These are phyloP conservation scores for Drosophila meridionalis DNA, from an alignment of 2,888 invertebrate genomes.

Conservation along the genomic window DNA sequence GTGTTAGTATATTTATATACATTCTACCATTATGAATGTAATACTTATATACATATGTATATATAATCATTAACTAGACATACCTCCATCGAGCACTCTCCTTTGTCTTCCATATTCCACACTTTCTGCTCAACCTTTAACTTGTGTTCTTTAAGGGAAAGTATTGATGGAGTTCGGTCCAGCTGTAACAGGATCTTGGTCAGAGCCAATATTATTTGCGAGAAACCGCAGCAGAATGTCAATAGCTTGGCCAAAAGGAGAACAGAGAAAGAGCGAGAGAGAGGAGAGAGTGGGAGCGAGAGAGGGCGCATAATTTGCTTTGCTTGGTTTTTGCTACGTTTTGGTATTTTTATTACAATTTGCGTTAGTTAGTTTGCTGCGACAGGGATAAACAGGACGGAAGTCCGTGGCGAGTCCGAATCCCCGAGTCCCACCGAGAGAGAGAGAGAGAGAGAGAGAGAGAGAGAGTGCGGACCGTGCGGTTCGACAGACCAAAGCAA, in stretches of 20 bases:
- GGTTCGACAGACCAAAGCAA: slow-evolving; percentile 67
- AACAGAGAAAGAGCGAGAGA: not conserved
- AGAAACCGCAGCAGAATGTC: slow-evolving; percentile 67
- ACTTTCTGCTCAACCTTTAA: not conserved
- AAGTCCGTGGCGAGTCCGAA: slow-evolving; percentile 5
- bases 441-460: slow-evolving; percentile 19
- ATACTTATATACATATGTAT: not conserved
- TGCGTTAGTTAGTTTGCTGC: slow-evolving; percentile 66
- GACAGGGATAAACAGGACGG: slow-evolving; percentile 48
- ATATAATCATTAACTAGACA: not conserved
- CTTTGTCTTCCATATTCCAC: not conserved
- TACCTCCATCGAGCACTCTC: not conserved
- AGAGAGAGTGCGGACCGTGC: slow-evolving; percentile 36
- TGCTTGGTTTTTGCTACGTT: slow-evolving; percentile 78
- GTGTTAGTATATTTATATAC: not conserved
- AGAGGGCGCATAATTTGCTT: slow-evolving; percentile 72
- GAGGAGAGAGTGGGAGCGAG: not conserved
- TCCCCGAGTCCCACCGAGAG: slow-evolving; percentile 1
- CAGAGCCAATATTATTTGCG: slow-evolving; percentile 38
- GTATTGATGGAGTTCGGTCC: slow-evolving; percentile 13
- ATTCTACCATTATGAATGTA: not conserved
- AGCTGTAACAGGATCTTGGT: not conserved
- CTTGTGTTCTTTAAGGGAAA: not conserved
- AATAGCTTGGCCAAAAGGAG: slow-evolving; percentile 48
- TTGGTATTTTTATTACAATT: slow-evolving; percentile 81